Percentiles rank a stretch among this genome's conserved stretches.
Conservation (phyloP, 1,140 invertebrate species). For the Anadara kagoshimensis region DNA sequence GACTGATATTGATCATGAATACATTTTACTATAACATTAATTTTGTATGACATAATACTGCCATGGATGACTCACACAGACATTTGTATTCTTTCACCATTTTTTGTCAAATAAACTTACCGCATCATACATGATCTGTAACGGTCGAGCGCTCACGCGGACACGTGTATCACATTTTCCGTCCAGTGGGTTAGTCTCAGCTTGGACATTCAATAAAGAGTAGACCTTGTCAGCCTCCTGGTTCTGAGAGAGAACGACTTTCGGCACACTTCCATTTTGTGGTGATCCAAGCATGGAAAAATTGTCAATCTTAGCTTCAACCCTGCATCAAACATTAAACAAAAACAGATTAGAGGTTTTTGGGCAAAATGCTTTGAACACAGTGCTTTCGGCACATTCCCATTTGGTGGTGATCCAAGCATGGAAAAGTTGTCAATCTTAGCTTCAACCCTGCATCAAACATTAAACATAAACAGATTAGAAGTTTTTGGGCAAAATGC, state of each 20-base stretch:
- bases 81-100: too few species aligned
- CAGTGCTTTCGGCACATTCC: constrained; percentile 55
- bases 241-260: constrained; percentile 58
- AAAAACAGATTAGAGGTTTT: too few species aligned
- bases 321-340: constrained; percentile 56
- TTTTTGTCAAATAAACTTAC: too few species aligned
- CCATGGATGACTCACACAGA: too few species aligned
- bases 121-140: constrained; percentile 92
- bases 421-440: constrained; percentile 71
- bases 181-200: constrained; percentile 94
- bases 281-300: constrained; percentile 66
- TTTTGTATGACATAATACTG: too few species aligned
- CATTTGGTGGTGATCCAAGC: constrained; percentile 60
- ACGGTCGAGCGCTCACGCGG: constrained; percentile 82
- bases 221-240: constrained; percentile 45
- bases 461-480: too few species aligned
- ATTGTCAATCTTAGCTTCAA: constrained; percentile 71
- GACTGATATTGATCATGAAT: too few species aligned
- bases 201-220: constrained; percentile 78
- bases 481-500: too few species aligned
- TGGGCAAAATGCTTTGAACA: too few species aligned
- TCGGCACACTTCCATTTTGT: constrained; percentile 56
- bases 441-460: constrained; percentile 66
- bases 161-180: constrained; percentile 87
- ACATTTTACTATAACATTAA: too few species aligned